Percentiles rank a stretch among this genome's conserved stretches.
phyloP scores from a whole-genome alignment of 1,140 invertebrate species.

The Orussus abietinus region DNA sequence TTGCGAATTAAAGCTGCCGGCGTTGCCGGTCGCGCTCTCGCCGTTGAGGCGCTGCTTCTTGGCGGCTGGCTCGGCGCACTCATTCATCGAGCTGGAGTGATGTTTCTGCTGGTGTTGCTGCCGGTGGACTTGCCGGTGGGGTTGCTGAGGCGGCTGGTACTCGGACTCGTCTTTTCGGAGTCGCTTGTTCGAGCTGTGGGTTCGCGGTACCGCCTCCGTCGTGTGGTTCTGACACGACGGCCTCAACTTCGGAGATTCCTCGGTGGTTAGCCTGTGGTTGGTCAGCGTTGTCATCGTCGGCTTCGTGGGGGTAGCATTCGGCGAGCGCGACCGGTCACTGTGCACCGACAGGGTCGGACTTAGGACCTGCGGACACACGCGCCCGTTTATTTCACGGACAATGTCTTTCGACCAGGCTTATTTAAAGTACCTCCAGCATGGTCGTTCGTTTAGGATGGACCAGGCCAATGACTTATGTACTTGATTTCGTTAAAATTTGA shows the following conservation, averaged over 20 bases:
- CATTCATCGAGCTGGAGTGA: conserved; percentile 9
- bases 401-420: not conserved
- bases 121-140: conserved; percentile 13
- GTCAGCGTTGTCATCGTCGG: conserved; percentile 28
- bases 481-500: no score
- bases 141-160: not conserved
- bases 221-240: conserved; percentile 40
- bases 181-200: conserved; percentile 61
- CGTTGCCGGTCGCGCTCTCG: conserved; percentile 29
- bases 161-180: conserved; percentile 55
- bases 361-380: conserved; percentile 42
- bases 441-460: no score
- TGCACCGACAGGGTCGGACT: conserved; percentile 44
- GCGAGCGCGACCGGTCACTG: conserved; percentile 47
- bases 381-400: no score
- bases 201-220: conserved; percentile 56
- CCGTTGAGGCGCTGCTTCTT: conserved; percentile 49
- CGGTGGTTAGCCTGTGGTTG: conserved; percentile 40
- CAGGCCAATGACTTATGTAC: no score
- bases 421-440: no score
- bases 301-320: conserved; percentile 39
- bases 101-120: conserved; percentile 15
- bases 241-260: conserved; percentile 26
- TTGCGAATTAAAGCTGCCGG: conserved; percentile 44
- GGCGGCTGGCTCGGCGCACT: conserved; percentile 26